A percentile compares a stretch with the other conserved stretches of the same genome.
Conservation (phyloP, 2,113 vertebrate species). For the Ahaetulla prasina region DNA sequence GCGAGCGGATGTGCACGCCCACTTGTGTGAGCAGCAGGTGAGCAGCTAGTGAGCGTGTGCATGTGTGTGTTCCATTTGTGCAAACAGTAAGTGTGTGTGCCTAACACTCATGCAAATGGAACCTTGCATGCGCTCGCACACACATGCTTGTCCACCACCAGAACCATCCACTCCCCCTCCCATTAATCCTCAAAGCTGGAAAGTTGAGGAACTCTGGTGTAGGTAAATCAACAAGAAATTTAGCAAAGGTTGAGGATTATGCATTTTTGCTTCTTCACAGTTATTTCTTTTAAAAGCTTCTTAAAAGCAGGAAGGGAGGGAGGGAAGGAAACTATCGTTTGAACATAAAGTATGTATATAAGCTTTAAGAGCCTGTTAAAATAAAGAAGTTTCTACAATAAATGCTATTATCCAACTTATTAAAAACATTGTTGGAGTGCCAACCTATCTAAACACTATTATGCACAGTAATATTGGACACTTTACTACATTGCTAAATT, state of each 20-base stretch:
- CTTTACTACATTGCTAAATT: background rate
- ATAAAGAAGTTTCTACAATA: background rate
- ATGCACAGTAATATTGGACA: background rate
- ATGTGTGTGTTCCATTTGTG: no score
- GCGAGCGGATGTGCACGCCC: no score
- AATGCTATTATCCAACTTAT: background rate
- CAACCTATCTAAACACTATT: background rate
- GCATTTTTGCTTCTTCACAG: background rate
- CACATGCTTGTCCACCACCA: no score
- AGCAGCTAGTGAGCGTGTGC: no score
- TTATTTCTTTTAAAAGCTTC: background rate
- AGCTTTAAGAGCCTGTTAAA: background rate
- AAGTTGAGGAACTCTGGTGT: no score
- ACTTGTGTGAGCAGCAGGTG: no score
- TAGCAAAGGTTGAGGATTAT: no score
- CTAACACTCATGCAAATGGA: no score
- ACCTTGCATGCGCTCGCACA: no score
- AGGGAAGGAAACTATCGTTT: background rate
- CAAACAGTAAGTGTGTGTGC: no score
- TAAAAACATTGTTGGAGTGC: background rate
- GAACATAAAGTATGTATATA: background rate
- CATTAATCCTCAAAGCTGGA: no score
- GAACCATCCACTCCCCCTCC: no score
- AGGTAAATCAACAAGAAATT: background rate
- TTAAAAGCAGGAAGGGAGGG: background rate